Conservation (phyloP, 2,113 vertebrate genomes). For the Thoracochromis brauschi region DNA sequence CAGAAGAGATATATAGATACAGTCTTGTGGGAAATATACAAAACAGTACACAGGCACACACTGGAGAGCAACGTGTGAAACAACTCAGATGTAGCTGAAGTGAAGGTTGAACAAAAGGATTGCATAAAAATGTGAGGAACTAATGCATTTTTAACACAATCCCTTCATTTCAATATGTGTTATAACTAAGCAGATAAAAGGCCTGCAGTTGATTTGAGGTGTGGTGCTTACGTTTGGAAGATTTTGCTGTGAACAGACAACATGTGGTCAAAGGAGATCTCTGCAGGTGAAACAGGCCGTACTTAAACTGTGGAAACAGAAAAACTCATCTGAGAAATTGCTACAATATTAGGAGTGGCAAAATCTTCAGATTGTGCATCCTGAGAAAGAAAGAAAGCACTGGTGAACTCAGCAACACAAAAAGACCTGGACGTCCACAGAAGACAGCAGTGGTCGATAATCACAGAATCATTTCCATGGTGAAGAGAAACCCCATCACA, state of each 20-base stretch:
- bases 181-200: not conserved
- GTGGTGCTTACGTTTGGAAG: not conserved
- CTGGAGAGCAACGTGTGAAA: not conserved
- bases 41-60: not conserved
- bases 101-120: not conserved
- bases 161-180: not conserved
- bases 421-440: too few relatives aligned
- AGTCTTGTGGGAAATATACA: not conserved
- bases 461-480: too few relatives aligned
- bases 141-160: not conserved
- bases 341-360: accelerated
- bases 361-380: accelerated
- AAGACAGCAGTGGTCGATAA: too few relatives aligned
- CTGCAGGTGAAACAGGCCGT: not conserved
- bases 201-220: not conserved
- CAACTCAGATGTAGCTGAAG: not conserved
- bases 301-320: not conserved
- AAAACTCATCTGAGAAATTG: not conserved
- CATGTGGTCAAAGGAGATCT: not conserved
- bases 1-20: not conserved
- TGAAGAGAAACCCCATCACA: too few relatives aligned
- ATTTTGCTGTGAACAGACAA: not conserved
- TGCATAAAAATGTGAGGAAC: not conserved
- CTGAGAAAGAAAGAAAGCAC: not conserved
- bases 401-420: too few relatives aligned